Evolutionary conservation across 2,888 invertebrate species (phyloP), one percentile per base, ranked within the genome.

Genomic region (Deilephila elpenor): DNA sequence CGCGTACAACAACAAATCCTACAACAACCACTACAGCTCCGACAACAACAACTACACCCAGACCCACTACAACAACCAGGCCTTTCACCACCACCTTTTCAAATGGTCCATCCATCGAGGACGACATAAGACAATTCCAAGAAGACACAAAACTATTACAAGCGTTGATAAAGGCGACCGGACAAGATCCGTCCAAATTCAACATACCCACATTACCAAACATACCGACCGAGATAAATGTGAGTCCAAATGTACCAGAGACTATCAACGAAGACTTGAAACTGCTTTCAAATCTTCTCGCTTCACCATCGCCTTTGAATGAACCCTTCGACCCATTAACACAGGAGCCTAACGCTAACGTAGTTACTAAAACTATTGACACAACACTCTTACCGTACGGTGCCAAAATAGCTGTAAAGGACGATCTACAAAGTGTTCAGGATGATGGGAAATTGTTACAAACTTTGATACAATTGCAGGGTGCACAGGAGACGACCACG

Each of bases 381-480:
- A 77, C 88, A 61, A 82, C 86, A 60, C 81, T 86, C 59, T 89
- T 88, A 78, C 89, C 93, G 74, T 91, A 87, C 73, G 92, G 91
- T 78, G 90, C 90, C 77, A 93, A 88, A 89, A 91, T 90, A 83
- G 91, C 86, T 81, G 90, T 92, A 75, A 90, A 88, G 82, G 92
- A 93, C 80, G 86, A 91, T 78, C 82, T 92, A 70, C 90, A 87
- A 79, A 93, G 82, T 83, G 86, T 89, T 59, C 89, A 92, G 83
- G 92, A 94, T 80, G 94, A 95, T 82, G 89, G 88, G 56, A 88
- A 91, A 83, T 87, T 94, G 85, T 86, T 94, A 88, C 88, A 95
- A 90, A 95, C 94, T 79, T 91, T 94, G 79, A 90, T 94, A 81
- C 93, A 93, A 86, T 89, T 93, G 75, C 94, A 94, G 87, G 93